Evolutionary conservation across 2,113 vertebrate species (phyloP), one percentile per base, ranked within the genome.

Genomic region (Dasyornis broadbenti): DNA sequence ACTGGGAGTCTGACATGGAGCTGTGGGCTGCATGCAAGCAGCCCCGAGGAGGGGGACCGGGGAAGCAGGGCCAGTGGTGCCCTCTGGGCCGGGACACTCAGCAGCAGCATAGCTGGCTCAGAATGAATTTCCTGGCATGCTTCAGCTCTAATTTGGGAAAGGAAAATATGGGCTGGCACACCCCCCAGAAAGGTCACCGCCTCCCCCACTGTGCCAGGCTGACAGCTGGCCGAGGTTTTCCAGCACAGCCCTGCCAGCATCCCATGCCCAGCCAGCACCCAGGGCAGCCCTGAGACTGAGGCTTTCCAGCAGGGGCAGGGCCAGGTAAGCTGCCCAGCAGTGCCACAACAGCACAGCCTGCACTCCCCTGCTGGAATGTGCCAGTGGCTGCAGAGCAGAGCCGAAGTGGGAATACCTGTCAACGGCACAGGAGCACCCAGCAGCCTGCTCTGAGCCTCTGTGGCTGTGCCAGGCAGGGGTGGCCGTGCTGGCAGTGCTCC

Each of bases 371-470:
- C 30, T 0, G 2, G 3, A 3, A 2, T 1, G 22, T 4, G 10
- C 49, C 0, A 4, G 12, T 5, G 4, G 9, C 81, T 7, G 4
- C 57, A 59, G 61, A 33, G 35, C 44, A 18, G 0, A 9, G 30
- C 26, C 0, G 0, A 40, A 16, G 4, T 13, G 44, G 1, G 0
- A 54, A 40, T 3, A 13, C 24, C 31, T 3, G 0, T 1, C 3
- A 0, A 44, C 0, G 5, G 33, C 5, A 3, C 22, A 6, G 31
- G 33, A 56, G 50, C 17, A 13, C 11, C 60, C 66, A 15, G 33
- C 5, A 12, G 53, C 27, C 35, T 2, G 6, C 11, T 20, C 37
- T 3, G 2, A 42, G 54, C 30, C 31, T 12, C 3, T 4, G 0
- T 3, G 10, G 42, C 68, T 28, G 64, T 35, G 59, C 16, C 8